Evolutionary conservation across 2,888 invertebrate genomes (phyloP).

Genomic region (Spodoptera exigua): DNA sequence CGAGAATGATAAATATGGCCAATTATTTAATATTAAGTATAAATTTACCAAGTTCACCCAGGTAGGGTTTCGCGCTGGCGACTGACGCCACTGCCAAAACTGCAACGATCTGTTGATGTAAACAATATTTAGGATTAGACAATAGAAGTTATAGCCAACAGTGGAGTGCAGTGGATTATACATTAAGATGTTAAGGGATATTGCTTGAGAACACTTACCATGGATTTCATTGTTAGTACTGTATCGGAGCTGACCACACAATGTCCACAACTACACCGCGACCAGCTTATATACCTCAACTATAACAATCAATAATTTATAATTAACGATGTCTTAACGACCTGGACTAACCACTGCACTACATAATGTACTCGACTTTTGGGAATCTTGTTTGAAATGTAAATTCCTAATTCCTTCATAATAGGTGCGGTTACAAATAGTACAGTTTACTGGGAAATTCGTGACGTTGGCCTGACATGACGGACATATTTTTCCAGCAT

Average conservation of each 20-base stretch:
- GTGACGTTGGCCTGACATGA: constrained; percentile 8
- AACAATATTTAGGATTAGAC: background rate
- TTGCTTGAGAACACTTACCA: constrained; percentile 37
- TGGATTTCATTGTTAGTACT: constrained; percentile 46
- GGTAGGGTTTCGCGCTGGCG: constrained; percentile 42
- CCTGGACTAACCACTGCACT: constrained; percentile 5
- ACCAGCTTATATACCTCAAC: constrained; percentile 48
- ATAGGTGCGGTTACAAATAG: constrained; percentile 30
- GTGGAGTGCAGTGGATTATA: too few species aligned
- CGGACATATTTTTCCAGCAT: constrained; percentile 7
- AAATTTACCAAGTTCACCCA: background rate
- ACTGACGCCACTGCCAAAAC: constrained; percentile 30
- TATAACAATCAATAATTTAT: constrained; percentile 23
- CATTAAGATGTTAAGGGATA: background rate
- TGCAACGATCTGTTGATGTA: constrained; percentile 35
- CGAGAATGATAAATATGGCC: too few species aligned
- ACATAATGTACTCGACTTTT: constrained; percentile 19
- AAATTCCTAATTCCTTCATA: constrained; percentile 33
- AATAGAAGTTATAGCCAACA: background rate
- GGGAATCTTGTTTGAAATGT: constrained; percentile 33
- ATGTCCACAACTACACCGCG: constrained; percentile 11
- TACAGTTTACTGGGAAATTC: constrained; percentile 8
- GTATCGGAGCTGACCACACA: constrained; percentile 27
- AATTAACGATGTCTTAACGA: constrained; percentile 46
- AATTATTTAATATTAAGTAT: too few species aligned